Conservation (phyloP, 2,797 vertebrate genomes). For the Bovichtus diacanthus region DNA sequence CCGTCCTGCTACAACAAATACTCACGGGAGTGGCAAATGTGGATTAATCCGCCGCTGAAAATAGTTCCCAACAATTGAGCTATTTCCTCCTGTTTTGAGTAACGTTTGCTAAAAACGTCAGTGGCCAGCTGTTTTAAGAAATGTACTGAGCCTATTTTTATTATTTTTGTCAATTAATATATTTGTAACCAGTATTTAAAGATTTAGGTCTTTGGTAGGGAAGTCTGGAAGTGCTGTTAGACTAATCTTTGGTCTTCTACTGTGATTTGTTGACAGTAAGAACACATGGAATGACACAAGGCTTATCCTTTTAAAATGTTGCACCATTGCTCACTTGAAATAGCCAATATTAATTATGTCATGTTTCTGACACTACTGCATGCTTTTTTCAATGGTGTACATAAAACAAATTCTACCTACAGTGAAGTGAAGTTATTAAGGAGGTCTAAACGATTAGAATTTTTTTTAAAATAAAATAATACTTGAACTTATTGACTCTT, state of each 20-base stretch:
- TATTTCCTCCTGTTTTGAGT: too few species aligned
- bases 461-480: too few species aligned
- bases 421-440: neutral
- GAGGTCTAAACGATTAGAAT: neutral
- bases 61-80: too few species aligned
- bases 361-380: neutral
- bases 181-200: neutral
- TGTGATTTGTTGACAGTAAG: neutral
- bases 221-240: neutral
- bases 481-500: too few species aligned
- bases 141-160: neutral
- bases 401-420: neutral
- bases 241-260: too few species aligned
- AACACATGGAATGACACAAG: neutral
- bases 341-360: neutral
- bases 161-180: neutral
- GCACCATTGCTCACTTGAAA: neutral
- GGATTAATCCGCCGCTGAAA: neutral
- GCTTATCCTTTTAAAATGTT: neutral
- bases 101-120: too few species aligned
- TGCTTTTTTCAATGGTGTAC: neutral
- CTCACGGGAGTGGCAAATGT: neutral
- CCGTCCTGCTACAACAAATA: too few species aligned
- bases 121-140: neutral
- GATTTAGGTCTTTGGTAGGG: neutral